Base-by-base conservation (phyloP, 2,888 invertebrate genomes). In the Biston betularia region DNA sequence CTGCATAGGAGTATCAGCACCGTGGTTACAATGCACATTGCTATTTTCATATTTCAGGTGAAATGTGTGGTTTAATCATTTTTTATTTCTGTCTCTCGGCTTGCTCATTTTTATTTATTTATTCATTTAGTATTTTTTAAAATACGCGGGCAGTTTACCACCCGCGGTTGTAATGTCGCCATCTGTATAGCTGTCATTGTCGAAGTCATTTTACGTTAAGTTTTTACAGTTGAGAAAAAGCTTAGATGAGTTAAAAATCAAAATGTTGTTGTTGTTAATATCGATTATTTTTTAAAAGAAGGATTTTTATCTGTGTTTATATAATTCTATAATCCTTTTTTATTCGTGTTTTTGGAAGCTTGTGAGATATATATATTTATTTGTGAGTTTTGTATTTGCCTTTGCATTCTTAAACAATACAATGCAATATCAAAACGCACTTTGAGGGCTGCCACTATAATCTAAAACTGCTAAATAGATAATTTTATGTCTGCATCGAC, bases 21-120 rank as follows among this genome's bases (percentile, higher is more conserved):
- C 8, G 79, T 75, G 15, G 79, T 62, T 34, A 85, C 0, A 9
- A 85, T 69, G 57, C 81, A 81, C 82, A 83, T 82, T 11, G 40
- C 24, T 63, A 73, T 61, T 72, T 72, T 66, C 71, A 73, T 75
- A 57, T 34, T 66, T 45, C 46, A 14, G 15, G 14, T 48, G 9
- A 6, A 12, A 35, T n/a, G n/a, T 50, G 14, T 35, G 7, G 1
- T 35, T 6, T n/a, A 35, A 8, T 50, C 34, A 50, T 50, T 33
- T 38, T 50, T 6, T n/a, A 34, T 34, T 50, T 50, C 12, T 3
- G n/a, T 50, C 34, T 48, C 11, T 11, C 24, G 11, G 7, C 12
- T 24, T 4, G 8, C n/a, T 3, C n/a, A 14, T n/a, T 48, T 1
- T 24, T 4, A 4, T n/a, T 3, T 45, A 14, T n/a, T 48, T 1